A percentile compares a stretch with the other conserved stretches of the same genome.
Evolutionary conservation across 2,113 vertebrate species (phyloP).

Genomic region (Suncus etruscus): DNA sequence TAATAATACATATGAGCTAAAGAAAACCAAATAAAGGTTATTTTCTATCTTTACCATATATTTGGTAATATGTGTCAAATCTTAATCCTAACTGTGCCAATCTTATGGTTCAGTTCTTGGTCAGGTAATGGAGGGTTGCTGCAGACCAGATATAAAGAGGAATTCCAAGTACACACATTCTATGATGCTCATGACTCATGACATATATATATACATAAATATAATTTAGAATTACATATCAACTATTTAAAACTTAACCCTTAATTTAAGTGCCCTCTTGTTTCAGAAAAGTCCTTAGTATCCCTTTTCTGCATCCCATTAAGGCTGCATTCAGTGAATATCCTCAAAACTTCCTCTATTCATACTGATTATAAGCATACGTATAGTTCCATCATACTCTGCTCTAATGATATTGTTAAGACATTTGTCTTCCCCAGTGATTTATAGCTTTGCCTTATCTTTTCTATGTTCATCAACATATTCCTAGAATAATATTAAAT

Average conservation of each 20-base stretch:
- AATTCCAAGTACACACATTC: too few species aligned
- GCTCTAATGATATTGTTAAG: neutral
- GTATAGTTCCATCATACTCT: neutral
- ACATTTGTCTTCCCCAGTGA: neutral
- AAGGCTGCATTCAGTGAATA: neutral
- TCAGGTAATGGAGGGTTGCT: too few species aligned
- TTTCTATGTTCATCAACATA: slow-evolving; percentile 19
- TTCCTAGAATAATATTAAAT: slow-evolving; percentile 23
- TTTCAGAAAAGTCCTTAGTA: slow-evolving; percentile 14
- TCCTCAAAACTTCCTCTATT: neutral
- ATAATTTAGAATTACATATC: neutral
- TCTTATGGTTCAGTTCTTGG: too few species aligned
- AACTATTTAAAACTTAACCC: neutral
- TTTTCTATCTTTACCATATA: too few species aligned
- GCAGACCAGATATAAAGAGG: too few species aligned
- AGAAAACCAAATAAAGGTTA: slow-evolving; percentile 7
- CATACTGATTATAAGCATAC: neutral
- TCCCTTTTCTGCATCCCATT: neutral
- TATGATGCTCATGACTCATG: too few species aligned
- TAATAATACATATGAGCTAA: slow-evolving; percentile 48
- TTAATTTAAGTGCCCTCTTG: neutral
- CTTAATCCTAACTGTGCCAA: too few species aligned
- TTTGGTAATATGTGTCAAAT: too few species aligned
- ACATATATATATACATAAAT: too few species aligned
- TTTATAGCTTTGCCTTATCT: neutral